A percentile compares a stretch with the other conserved stretches of the same genome.
Evolutionary conservation across 2,113 vertebrate genomes (phyloP).

Genomic region (Apodemus sylvaticus): DNA sequence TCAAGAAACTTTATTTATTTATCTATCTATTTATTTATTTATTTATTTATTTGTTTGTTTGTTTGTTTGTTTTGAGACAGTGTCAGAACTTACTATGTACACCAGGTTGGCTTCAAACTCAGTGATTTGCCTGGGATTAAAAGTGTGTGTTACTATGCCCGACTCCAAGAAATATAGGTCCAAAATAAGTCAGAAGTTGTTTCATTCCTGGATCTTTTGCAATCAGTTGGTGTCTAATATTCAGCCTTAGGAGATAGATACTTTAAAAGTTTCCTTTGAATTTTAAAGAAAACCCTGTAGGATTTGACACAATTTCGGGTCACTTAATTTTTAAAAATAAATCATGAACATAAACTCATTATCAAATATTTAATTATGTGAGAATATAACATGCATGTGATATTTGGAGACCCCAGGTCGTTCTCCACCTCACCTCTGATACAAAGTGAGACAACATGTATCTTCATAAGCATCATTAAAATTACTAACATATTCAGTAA

Average conservation of each 20-base stretch:
- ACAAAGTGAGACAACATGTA: background rate
- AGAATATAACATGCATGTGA: background rate
- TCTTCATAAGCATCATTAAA: background rate
- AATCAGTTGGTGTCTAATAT: background rate
- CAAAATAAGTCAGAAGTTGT: background rate
- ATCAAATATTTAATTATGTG: background rate
- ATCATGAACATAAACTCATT: background rate
- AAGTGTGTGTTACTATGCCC: background rate
- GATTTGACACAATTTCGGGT: background rate
- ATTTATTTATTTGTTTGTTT: background rate
- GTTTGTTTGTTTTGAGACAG: background rate
- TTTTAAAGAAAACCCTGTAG: conserved; percentile 2
- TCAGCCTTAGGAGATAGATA: background rate
- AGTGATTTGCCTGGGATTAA: background rate
- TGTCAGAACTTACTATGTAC: background rate
- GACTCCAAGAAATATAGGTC: background rate
- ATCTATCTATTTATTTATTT: background rate
- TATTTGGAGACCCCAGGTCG: background rate
- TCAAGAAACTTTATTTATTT: background rate
- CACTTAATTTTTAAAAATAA: background rate
- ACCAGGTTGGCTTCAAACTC: background rate
- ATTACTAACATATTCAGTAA: background rate
- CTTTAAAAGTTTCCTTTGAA: conserved; percentile 12
- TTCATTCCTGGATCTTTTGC: background rate
- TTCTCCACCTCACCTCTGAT: background rate